Percentiles rank a stretch among this genome's conserved stretches.
Conservation (phyloP, 2,797 vertebrate species). For the Taenioides sp. region DNA sequence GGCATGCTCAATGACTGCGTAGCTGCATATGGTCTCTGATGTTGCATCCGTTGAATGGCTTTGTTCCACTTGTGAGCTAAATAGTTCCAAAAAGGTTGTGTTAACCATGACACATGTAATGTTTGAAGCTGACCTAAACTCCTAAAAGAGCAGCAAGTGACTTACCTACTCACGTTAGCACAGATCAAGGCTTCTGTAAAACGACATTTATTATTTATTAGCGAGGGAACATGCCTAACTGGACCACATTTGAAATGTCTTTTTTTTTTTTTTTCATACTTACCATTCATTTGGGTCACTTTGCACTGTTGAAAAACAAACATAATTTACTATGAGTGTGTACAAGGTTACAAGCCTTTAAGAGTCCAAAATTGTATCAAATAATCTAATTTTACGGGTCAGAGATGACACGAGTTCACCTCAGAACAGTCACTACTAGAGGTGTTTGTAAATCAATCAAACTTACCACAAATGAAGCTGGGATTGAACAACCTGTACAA, state of each 20-base stretch:
- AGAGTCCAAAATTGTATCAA: too few relatives aligned
- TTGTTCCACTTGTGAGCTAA: slow-evolving; percentile 17
- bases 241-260: too few relatives aligned
- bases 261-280: slow-evolving; percentile 16
- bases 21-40: slow-evolving; percentile 34
- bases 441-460: not conserved
- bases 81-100: not conserved
- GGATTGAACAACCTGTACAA: slow-evolving; percentile 35
- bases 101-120: too few relatives aligned
- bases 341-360: not conserved
- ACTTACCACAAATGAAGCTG: slow-evolving; percentile 33
- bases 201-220: too few relatives aligned
- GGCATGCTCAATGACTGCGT: slow-evolving; percentile 42
- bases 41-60: slow-evolving; percentile 1
- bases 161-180: too few relatives aligned
- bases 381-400: not conserved
- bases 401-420: not conserved
- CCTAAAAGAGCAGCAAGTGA: too few relatives aligned
- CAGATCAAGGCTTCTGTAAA: too few relatives aligned
- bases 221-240: too few relatives aligned
- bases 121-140: too few relatives aligned
- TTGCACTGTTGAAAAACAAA: slow-evolving; percentile 39
- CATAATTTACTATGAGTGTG: slow-evolving; percentile 10
- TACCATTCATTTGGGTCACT: slow-evolving; percentile 24
- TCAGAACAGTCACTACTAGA: not conserved